Evolutionary conservation across 2,888 invertebrate genomes (phyloP).

Genomic region (Seladonia tumulorum): DNA sequence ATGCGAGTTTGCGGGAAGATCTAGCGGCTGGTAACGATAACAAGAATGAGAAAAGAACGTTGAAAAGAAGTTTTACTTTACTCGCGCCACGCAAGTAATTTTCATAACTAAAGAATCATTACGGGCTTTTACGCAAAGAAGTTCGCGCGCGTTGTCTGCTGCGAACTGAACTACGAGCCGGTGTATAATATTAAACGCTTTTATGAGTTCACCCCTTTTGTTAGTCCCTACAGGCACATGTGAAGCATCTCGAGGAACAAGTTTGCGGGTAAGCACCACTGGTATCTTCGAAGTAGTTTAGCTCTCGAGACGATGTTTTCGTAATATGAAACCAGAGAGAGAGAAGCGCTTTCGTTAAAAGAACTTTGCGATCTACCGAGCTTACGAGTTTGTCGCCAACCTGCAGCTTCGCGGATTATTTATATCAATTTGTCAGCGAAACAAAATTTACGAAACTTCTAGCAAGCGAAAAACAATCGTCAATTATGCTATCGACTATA

Average conservation of each 20-base stretch:
- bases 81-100: background rate
- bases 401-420: background rate
- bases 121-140: background rate
- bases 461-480: background rate
- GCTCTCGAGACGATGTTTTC: background rate
- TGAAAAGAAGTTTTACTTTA: background rate
- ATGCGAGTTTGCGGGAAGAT: too few relatives aligned
- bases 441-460: background rate
- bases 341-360: background rate
- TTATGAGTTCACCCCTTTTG: slow-evolving; percentile 17
- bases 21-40: too few relatives aligned
- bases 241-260: background rate
- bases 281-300: slow-evolving; percentile 1
- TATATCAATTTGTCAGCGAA: background rate
- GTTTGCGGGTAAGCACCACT: background rate
- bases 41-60: too few relatives aligned
- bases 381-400: background rate
- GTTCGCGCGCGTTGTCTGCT: background rate
- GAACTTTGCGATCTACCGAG: background rate
- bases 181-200: slow-evolving; percentile 8
- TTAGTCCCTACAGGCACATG: background rate
- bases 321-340: background rate
- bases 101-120: background rate
- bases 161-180: background rate
- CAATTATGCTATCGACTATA: too few relatives aligned